Conservation (phyloP, 1,140 invertebrate genomes). For the Formica selysi region DNA sequence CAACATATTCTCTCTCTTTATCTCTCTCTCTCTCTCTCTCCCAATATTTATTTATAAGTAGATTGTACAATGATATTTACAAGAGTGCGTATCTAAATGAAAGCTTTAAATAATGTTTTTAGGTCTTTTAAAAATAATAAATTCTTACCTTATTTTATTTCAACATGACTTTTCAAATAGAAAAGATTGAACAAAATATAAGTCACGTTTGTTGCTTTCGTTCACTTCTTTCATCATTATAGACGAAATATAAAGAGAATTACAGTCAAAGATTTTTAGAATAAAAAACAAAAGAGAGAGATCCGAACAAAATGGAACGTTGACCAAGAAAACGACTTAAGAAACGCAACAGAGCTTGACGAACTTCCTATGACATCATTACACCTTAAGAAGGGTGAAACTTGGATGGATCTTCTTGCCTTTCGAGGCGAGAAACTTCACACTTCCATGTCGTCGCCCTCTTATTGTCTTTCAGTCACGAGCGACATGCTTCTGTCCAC, state of each 20-base stretch:
- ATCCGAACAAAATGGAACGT: constrained; percentile 23
- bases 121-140: background rate
- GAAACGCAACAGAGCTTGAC: constrained; percentile 50
- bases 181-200: background rate
- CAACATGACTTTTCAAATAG: background rate
- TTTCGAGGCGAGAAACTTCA: constrained; percentile 50
- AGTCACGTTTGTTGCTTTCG: background rate
- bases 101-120: background rate
- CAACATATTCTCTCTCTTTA: background rate
- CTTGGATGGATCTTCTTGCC: constrained; percentile 41
- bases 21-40: background rate
- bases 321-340: constrained; percentile 30
- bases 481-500: constrained; percentile 53
- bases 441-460: constrained; percentile 45
- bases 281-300: background rate
- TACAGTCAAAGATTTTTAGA: constrained; percentile 17
- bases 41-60: background rate
- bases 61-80: background rate
- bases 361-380: constrained; percentile 51
- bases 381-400: constrained; percentile 34
- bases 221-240: background rate
- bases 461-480: constrained; percentile 59
- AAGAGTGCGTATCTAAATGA: background rate
- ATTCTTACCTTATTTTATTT: background rate
- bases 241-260: background rate